These are phyloP conservation scores for Coronaproctus castanopsis DNA, from an alignment of 2,888 invertebrate genomes.

Conservation along the genomic window DNA sequence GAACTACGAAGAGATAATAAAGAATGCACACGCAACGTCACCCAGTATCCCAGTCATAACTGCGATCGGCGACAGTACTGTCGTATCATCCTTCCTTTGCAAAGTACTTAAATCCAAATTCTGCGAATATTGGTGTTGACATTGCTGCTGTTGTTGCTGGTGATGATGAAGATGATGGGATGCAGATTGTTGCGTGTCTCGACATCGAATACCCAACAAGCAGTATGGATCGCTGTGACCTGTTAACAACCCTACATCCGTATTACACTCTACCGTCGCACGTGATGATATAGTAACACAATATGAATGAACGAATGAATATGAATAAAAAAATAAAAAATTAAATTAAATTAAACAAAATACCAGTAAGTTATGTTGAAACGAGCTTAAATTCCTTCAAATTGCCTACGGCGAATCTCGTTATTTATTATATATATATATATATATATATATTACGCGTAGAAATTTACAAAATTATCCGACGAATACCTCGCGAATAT, in stretches of 20 bases:
- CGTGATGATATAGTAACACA: background rate
- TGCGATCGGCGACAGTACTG: slow-evolving; percentile 22
- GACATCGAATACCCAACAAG: slow-evolving; percentile 32
- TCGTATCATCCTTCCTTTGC: slow-evolving; percentile 16
- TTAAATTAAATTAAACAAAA: no score
- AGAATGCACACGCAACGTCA: slow-evolving; percentile 15
- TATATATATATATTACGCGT: no score
- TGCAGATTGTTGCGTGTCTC: slow-evolving; percentile 20
- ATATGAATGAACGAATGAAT: no score
- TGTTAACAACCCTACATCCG: slow-evolving; percentile 20
- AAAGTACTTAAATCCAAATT: slow-evolving; percentile 3
- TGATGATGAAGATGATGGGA: slow-evolving; percentile 5
- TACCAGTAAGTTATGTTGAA: no score
- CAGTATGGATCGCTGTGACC: slow-evolving; percentile 42
- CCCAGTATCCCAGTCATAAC: slow-evolving; percentile 23
- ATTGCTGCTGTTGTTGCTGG: slow-evolving; percentile 7
- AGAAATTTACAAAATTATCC: no score
- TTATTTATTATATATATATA: no score
- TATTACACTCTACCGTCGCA: background rate
- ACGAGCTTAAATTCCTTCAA: no score
- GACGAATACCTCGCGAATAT: no score
- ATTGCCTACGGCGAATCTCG: no score
- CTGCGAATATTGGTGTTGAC: slow-evolving; percentile 4
- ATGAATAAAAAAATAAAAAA: no score
- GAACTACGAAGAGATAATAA: background rate